phyloP scores from a whole-genome alignment of 2,113 vertebrate genomes.

The Nanger granti region DNA sequence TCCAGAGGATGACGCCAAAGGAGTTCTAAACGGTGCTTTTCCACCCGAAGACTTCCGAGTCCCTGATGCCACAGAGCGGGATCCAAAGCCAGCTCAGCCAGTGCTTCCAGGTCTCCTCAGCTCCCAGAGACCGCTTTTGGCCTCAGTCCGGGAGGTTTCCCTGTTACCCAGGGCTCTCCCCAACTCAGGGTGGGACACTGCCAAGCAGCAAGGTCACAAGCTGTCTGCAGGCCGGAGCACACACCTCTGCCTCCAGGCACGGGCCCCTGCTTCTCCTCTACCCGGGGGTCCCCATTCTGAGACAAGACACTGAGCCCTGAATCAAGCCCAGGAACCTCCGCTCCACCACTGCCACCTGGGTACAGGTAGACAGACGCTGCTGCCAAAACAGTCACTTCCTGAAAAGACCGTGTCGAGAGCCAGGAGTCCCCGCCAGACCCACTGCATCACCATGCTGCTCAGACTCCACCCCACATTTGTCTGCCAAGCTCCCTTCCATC shows the following conservation, averaged over 20 bases:
- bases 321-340: neutral
- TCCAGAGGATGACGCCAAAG: neutral
- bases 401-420: neutral
- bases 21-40: slow-evolving; percentile 36
- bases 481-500: neutral
- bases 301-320: neutral
- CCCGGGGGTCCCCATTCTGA: neutral
- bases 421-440: neutral
- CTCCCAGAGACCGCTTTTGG: neutral
- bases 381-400: neutral
- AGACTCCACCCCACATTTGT: neutral
- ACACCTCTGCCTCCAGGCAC: neutral
- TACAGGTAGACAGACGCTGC: neutral
- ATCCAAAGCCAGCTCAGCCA: neutral
- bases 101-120: neutral
- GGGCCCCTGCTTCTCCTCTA: neutral
- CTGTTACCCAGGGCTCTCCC: neutral
- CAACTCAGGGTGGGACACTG: neutral
- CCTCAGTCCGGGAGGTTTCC: neutral
- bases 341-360: neutral
- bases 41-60: slow-evolving; percentile 7
- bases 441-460: neutral
- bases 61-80: slow-evolving; percentile 20
- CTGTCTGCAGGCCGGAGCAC: neutral
- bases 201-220: neutral